A percentile compares a stretch with the other conserved stretches of the same genome.
Conservation (phyloP, 2,888 invertebrate genomes). For the Ophion costatus region DNA sequence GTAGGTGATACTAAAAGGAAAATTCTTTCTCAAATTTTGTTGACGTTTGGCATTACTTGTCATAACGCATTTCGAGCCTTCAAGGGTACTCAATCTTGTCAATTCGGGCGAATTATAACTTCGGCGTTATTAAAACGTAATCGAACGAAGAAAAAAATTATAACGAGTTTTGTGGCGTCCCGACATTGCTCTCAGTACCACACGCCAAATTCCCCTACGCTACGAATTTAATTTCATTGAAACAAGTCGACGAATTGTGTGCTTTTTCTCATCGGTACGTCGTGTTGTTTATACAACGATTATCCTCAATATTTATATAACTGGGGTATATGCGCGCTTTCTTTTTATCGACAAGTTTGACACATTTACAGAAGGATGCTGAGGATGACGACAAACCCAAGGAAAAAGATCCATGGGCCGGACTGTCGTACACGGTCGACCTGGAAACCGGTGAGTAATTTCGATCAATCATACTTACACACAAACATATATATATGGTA, state of each 20-base stretch:
- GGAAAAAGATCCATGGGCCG: conserved; percentile 91
- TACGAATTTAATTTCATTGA: background rate
- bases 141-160: too few species aligned
- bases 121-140: too few species aligned
- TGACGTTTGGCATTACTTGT: too few species aligned
- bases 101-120: too few species aligned
- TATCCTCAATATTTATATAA: too few species aligned
- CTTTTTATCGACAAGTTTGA: conserved; percentile 4
- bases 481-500: background rate
- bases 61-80: too few species aligned
- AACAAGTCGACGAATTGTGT: background rate
- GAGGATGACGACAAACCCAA: conserved; percentile 76
- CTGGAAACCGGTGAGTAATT: conserved; percentile 92
- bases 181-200: background rate
- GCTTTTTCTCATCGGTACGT: background rate
- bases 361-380: conserved; percentile 74
- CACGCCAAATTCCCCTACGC: background rate
- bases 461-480: conserved; percentile 8
- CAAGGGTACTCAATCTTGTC: too few species aligned
- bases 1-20: too few species aligned
- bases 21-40: too few species aligned
- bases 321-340: background rate
- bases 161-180: too few species aligned
- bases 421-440: conserved; percentile 92
- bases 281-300: too few species aligned